These are phyloP conservation scores for Empis stercorea DNA, from an alignment of 2,888 invertebrate species.

Conservation along the genomic window DNA sequence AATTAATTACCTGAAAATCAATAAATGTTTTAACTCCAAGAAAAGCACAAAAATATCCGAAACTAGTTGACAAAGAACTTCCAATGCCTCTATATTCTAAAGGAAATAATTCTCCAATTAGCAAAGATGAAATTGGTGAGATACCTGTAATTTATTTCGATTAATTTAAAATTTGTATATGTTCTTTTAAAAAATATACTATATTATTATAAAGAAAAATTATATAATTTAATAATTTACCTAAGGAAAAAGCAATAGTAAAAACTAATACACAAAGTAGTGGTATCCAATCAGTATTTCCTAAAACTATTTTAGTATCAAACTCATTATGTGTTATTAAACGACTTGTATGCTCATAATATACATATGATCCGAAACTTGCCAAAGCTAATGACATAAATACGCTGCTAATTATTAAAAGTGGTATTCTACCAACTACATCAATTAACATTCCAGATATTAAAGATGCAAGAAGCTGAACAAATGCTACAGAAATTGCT, in stretches of 20 bases:
- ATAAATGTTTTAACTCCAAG: conserved; percentile 77
- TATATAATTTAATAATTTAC: conserved; percentile 24
- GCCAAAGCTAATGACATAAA: conserved; percentile 78
- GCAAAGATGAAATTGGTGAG: conserved; percentile 76
- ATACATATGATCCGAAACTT: conserved; percentile 72
- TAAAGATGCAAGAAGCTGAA: conserved; percentile 73
- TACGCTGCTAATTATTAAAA: conserved; percentile 70
- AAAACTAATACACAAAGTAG: conserved; percentile 69
- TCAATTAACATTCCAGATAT: conserved; percentile 73
- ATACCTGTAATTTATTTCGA: conserved; percentile 33
- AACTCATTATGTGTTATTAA: conserved; percentile 8
- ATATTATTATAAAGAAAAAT: no score
- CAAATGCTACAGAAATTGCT: conserved; percentile 72
- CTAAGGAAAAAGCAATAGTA: conserved; percentile 74
- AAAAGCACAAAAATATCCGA: conserved; percentile 78
- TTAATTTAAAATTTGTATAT: background rate
- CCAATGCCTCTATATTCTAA: conserved; percentile 74
- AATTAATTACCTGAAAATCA: conserved; percentile 49
- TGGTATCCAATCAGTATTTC: conserved; percentile 70
- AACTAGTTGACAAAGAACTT: conserved; percentile 72
- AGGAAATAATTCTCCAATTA: conserved; percentile 74
- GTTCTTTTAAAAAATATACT: no score
- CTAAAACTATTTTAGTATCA: conserved; percentile 23
- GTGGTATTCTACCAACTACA: conserved; percentile 68
- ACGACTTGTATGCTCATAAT: conserved; percentile 58